Evolutionary conservation across 2,797 vertebrate genomes (phyloP), one percentile per base, ranked within the genome.

Genomic region (Melanotaenia parkinsoni): DNA sequence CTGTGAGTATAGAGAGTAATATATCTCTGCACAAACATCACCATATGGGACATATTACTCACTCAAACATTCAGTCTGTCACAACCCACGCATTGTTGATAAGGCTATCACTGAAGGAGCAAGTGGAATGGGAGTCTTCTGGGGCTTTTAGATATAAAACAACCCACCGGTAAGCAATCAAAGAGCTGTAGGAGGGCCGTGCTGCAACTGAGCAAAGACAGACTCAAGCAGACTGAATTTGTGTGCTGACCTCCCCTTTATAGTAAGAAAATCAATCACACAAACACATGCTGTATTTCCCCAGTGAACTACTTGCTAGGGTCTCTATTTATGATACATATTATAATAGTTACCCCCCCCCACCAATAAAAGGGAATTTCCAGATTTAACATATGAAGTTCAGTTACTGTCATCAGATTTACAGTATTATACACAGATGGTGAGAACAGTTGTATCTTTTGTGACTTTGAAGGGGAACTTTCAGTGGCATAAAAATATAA

Each of bases 1-100:
- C 87, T 8, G 98, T 99, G 84, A 96, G 97, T 95, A 76, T 50
- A 45, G 53, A 38, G 32, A 24, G 10, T 12, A 1, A 58, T 30
- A 67, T 53, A 32, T 53, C 30, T n/a, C 16, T 24, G 20, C 33
- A 58, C 35, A 38, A 38, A 70, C 63, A 65, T 30, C 57, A 28
- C 64, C 76, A 67, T 70, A 60, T 61, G 79, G 82, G 70, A 51
- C 37, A 47, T 57, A 67, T 87, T 78, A 80, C 61, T 83, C 77
- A 70, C 74, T 82, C 62, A 64, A 26, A 67, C 63, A 57, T 35
- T 28, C 69, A 77, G 81, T 79, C 80, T 45, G 62, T 76, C 73
- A 74, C 67, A 63, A 13, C 72, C 72, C 78, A 77, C 71, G 67
- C 63, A 35, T 60, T 12, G 50, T n/a, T 5, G 47, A 53, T 75